Evolutionary conservation across 2,113 vertebrate species (phyloP).

Genomic region (cat (Felis catus)): DNA sequence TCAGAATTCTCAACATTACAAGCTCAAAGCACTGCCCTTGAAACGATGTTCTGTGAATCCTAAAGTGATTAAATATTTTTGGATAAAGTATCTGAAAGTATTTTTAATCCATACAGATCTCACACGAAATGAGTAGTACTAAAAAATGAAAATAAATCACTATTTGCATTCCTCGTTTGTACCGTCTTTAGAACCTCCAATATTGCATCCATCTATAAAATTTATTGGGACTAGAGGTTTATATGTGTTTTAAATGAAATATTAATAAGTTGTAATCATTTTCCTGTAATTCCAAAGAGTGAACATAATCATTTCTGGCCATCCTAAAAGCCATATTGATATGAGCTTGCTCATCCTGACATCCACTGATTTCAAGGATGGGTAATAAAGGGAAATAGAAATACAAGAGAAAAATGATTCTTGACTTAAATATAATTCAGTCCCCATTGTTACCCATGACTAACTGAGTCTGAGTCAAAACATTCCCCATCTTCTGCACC

Average conservation of each 20-base stretch:
- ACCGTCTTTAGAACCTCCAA: not conserved
- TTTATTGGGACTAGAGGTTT: not conserved
- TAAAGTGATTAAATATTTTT: slow-evolving; percentile 43
- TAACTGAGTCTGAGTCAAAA: slow-evolving; percentile 18
- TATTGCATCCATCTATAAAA: not conserved
- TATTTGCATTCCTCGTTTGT: not conserved
- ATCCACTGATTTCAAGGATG: not conserved
- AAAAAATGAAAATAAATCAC: slow-evolving; percentile 12
- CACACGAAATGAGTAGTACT: not conserved
- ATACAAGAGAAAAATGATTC: not conserved
- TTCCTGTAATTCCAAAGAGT: not conserved
- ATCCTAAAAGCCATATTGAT: not conserved
- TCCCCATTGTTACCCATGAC: not conserved
- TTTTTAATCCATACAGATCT: slow-evolving; percentile 24
- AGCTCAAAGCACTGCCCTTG: not conserved
- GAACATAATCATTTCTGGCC: not conserved
- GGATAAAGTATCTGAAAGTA: slow-evolving; percentile 5
- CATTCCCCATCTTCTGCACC: not conserved
- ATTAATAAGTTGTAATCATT: not conserved
- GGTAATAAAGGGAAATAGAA: not conserved
- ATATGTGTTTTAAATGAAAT: not conserved
- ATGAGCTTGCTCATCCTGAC: not conserved
- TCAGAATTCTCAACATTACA: slow-evolving; percentile 41
- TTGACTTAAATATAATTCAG: not conserved
- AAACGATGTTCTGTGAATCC: not conserved